These are phyloP conservation scores for Melanostoma scalare DNA, from an alignment of 2,888 invertebrate species.

Conservation along the genomic window DNA sequence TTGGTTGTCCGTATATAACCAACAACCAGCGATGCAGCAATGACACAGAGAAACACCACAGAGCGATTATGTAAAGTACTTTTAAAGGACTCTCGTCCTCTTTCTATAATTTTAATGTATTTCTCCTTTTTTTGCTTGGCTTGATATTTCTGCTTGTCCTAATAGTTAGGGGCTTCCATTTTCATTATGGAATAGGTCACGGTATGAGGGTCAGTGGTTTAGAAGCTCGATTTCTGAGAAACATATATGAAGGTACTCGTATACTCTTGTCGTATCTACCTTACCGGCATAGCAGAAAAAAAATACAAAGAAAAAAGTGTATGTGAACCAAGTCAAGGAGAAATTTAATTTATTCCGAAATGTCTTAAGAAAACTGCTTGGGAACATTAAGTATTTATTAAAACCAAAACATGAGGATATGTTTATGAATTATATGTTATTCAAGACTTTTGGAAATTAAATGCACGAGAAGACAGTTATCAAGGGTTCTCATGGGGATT, in stretches of 20 bases:
- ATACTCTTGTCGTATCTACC: neutral
- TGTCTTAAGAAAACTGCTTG: slow-evolving; percentile 27
- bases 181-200: slow-evolving; percentile 60
- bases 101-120: slow-evolving; percentile 65
- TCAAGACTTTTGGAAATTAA: neutral
- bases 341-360: slow-evolving; percentile 61
- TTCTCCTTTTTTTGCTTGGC: slow-evolving; percentile 48
- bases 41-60: slow-evolving; percentile 42
- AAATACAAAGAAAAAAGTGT: slow-evolving; percentile 24
- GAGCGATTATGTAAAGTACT: slow-evolving; percentile 71
- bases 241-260: neutral
- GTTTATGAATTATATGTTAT: slow-evolving; percentile 5
- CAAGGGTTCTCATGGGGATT: no score
- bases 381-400: slow-evolving; percentile 26
- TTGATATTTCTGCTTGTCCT: slow-evolving; percentile 34
- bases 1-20: slow-evolving; percentile 42
- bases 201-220: slow-evolving; percentile 63
- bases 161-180: slow-evolving; percentile 60
- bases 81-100: slow-evolving; percentile 68
- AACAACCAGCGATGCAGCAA: slow-evolving; percentile 34
- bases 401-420: slow-evolving; percentile 6
- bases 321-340: slow-evolving; percentile 59
- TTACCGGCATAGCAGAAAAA: neutral
- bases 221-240: slow-evolving; percentile 31
- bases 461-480: neutral